These are phyloP conservation scores for Nesoenas mayeri DNA, from an alignment of 2,113 vertebrate species.

Conservation along the genomic window DNA sequence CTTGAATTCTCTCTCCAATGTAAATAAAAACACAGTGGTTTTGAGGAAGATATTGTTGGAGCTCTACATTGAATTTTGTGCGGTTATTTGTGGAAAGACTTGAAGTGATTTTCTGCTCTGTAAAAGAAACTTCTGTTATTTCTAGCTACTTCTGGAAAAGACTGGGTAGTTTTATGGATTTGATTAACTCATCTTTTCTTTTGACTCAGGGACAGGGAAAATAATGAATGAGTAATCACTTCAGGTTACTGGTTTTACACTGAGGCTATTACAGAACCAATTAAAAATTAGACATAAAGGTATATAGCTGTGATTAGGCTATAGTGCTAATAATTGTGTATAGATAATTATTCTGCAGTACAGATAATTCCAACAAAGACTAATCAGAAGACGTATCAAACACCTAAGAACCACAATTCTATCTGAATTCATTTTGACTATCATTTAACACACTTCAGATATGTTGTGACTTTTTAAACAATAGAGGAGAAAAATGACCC, in stretches of 20 bases:
- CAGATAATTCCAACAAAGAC: slow-evolving; percentile 31
- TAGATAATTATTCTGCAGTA: slow-evolving; percentile 36
- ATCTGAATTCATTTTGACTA: not conserved
- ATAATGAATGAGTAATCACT: slow-evolving; percentile 58
- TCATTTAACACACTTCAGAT: not conserved
- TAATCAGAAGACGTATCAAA: slow-evolving; percentile 35
- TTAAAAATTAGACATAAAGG: slow-evolving; percentile 31
- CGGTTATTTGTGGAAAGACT: not conserved
- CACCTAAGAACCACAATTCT: not conserved
- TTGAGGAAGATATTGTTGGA: not conserved
- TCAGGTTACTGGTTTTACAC: slow-evolving; percentile 25
- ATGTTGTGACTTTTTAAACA: not conserved
- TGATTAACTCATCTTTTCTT: slow-evolving; percentile 48
- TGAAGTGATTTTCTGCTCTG: not conserved
- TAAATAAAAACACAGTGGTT: not conserved
- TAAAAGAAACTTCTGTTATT: not conserved
- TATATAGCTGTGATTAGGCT: slow-evolving; percentile 42
- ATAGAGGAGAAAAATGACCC: not conserved
- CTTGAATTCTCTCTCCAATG: not conserved
- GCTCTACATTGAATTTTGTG: not conserved
- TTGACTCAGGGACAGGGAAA: slow-evolving; percentile 10
- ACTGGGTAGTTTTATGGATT: not conserved
- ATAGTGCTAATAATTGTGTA: slow-evolving; percentile 37
- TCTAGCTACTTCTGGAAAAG: not conserved
- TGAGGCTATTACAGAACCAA: slow-evolving; percentile 43